A percentile compares a stretch with the other conserved stretches of the same genome.
Evolutionary conservation across 2,888 invertebrate species (phyloP).

Genomic region (Eledona agricola): DNA sequence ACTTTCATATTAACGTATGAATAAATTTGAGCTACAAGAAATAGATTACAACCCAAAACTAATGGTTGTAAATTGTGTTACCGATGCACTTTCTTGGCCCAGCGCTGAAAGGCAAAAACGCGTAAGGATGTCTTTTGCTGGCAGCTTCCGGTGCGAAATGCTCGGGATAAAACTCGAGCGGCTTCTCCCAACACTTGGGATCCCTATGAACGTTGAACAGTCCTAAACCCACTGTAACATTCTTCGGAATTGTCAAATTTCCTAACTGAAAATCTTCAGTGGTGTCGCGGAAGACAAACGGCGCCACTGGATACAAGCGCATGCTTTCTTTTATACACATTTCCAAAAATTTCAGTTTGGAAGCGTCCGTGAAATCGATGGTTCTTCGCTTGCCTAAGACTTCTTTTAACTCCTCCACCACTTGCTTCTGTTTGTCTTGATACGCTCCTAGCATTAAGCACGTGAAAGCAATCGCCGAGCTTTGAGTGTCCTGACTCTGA

Average conservation of each 20-base stretch:
- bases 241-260: constrained; percentile 42
- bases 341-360: constrained; percentile 47
- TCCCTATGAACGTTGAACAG: constrained; percentile 46
- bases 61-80: constrained; percentile 11
- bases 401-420: constrained; percentile 32
- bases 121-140: constrained; percentile 44
- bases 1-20: constrained; percentile 23
- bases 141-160: constrained; percentile 49
- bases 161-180: constrained; percentile 51
- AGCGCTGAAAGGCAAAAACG: constrained; percentile 51
- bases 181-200: constrained; percentile 47
- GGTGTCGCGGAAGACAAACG: constrained; percentile 49
- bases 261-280: constrained; percentile 47
- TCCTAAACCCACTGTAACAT: constrained; percentile 40
- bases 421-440: constrained; percentile 19
- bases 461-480: constrained; percentile 23
- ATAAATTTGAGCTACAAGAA: constrained; percentile 15
- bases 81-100: constrained; percentile 46
- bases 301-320: constrained; percentile 52
- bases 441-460: constrained; percentile 20
- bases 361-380: constrained; percentile 40
- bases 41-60: background rate
- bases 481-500: constrained; percentile 26
- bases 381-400: constrained; percentile 15
- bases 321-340: constrained; percentile 53